Percentiles rank a stretch among this genome's conserved stretches.
Evolutionary conservation across 2,888 invertebrate genomes (phyloP).

Genomic region (Andrena camellia): DNA sequence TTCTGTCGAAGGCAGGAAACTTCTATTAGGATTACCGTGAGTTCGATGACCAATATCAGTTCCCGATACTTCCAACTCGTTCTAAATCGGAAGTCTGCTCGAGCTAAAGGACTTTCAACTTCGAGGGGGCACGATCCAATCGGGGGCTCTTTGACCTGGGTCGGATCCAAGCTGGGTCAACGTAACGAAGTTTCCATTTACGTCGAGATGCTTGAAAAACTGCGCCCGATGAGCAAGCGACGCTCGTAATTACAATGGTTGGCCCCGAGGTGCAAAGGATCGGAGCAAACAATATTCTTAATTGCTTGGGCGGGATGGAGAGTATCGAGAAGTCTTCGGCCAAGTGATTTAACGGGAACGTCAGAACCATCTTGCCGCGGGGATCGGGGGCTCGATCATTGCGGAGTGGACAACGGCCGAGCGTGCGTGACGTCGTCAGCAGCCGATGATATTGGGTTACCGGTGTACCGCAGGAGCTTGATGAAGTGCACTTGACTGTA

Average conservation of each 20-base stretch:
- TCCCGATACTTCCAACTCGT: neutral
- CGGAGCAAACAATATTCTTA: no score
- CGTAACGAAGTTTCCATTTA: neutral
- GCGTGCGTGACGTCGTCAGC: slow-evolving; percentile 58
- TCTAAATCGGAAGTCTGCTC: neutral
- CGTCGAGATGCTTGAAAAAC: no score
- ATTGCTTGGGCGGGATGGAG: neutral
- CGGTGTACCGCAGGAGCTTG: slow-evolving; percentile 68
- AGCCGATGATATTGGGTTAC: slow-evolving; percentile 64
- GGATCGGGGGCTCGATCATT: slow-evolving; percentile 25
- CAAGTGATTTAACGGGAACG: neutral
- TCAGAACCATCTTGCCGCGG: neutral
- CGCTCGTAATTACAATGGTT: no score
- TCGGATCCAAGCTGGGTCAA: neutral
- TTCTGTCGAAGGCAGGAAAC: neutral
- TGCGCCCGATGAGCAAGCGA: no score
- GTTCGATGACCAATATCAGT: slow-evolving; percentile 10
- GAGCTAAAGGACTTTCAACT: slow-evolving; percentile 21
- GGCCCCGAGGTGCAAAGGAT: no score
- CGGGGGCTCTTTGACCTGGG: neutral
- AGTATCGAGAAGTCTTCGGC: neutral
- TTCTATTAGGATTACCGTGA: neutral
- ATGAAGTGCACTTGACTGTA: slow-evolving; percentile 79
- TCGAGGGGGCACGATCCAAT: neutral
- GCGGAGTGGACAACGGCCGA: slow-evolving; percentile 55